These are phyloP conservation scores for Crocidura indochinensis DNA, from an alignment of 2,797 vertebrate species.

Conservation along the genomic window DNA sequence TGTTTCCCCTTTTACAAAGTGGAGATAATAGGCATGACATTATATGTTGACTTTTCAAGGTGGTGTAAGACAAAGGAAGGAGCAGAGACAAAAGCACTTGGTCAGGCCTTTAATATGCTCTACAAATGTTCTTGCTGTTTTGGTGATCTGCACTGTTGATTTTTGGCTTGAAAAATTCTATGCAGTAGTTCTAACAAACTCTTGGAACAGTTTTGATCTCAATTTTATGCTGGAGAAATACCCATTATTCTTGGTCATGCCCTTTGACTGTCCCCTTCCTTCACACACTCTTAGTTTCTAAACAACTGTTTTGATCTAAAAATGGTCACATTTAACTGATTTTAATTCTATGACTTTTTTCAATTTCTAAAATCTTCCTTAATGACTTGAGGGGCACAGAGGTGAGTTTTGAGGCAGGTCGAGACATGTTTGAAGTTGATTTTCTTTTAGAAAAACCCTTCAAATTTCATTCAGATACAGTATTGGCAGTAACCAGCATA, in stretches of 20 bases:
- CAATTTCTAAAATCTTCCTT: slow-evolving; percentile 13
- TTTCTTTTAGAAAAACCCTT: slow-evolving; percentile 11
- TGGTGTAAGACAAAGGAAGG: not conserved
- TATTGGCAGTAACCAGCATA: slow-evolving; percentile 15
- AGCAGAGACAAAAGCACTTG: not conserved
- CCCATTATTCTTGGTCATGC: not conserved
- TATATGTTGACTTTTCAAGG: slow-evolving; percentile 47
- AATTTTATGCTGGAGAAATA: not conserved
- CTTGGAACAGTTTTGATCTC: not conserved
- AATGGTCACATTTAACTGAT: not conserved
- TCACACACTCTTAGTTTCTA: not conserved
- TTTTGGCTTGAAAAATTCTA: slow-evolving; percentile 44
- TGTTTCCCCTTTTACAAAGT: too few relatives aligned
- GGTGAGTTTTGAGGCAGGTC: slow-evolving; percentile 33
- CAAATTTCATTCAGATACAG: slow-evolving; percentile 49
- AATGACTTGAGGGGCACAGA: slow-evolving; percentile 25
- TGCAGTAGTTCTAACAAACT: slow-evolving; percentile 17
- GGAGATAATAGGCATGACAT: not conserved
- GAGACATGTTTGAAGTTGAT: slow-evolving; percentile 17
- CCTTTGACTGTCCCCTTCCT: not conserved
- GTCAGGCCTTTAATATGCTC: not conserved
- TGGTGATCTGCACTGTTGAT: not conserved
- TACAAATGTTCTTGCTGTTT: not conserved
- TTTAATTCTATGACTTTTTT: slow-evolving; percentile 49
- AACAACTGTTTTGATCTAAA: not conserved